phyloP scores from a whole-genome alignment of 92 coral and sea anemone species.

The Porites divaricata region DNA sequence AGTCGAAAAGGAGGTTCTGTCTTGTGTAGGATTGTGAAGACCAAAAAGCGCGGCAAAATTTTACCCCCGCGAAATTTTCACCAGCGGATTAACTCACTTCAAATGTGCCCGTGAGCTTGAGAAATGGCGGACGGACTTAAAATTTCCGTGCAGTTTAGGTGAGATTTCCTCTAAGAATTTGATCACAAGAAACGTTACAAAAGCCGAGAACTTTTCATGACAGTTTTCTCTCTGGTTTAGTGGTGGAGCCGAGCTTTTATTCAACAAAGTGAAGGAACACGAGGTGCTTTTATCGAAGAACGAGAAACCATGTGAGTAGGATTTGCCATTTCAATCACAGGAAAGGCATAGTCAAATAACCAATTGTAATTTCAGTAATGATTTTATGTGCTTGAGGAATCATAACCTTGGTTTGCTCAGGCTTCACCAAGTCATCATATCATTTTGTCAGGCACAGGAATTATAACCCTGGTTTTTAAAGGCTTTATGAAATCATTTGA shows the following conservation, averaged over 20 bases:
- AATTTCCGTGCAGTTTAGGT: slow-evolving; percentile 85
- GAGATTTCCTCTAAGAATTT: not conserved
- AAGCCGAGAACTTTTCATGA: not conserved
- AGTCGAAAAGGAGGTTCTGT: too few relatives aligned
- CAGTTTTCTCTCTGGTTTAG: slow-evolving; percentile 33
- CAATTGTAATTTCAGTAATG: too few relatives aligned
- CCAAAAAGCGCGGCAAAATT: not conserved
- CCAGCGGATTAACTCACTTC: not conserved
- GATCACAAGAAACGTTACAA: not conserved
- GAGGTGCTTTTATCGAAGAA: slow-evolving; percentile 65
- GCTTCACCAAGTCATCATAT: too few relatives aligned
- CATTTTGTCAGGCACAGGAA: too few relatives aligned
- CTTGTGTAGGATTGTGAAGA: too few relatives aligned
- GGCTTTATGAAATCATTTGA: too few relatives aligned
- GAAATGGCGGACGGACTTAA: slow-evolving; percentile 94
- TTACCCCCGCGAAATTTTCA: not conserved
- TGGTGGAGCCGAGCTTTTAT: slow-evolving; percentile 97
- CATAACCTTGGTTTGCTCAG: too few relatives aligned
- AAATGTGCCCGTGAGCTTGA: slow-evolving; percentile 25
- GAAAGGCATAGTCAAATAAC: too few relatives aligned
- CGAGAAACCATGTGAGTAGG: slow-evolving; percentile 77
- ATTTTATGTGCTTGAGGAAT: too few relatives aligned
- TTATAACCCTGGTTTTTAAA: too few relatives aligned
- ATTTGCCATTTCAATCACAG: too few relatives aligned
- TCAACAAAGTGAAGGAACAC: slow-evolving; percentile 89